Evolutionary conservation across 2,888 invertebrate genomes (phyloP).

Genomic region (Eueremaeus valkanovi): DNA sequence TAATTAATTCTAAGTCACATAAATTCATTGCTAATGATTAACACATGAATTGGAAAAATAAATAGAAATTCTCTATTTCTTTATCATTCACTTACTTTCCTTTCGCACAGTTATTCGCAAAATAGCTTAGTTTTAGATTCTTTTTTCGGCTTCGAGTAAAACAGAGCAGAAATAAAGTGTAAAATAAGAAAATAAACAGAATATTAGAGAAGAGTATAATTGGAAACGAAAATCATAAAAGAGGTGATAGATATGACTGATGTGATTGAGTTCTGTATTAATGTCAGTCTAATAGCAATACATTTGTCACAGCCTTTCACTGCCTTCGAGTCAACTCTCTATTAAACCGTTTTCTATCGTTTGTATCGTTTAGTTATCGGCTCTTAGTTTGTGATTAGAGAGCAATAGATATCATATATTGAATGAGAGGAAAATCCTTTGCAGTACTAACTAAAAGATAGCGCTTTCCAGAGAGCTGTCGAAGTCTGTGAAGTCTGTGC

Average conservation of each 20-base stretch:
- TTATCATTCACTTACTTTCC: neutral
- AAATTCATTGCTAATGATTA: neutral
- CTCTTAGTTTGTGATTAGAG: neutral
- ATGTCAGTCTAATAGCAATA: neutral
- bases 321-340: neutral
- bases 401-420: neutral
- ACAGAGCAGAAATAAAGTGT: neutral
- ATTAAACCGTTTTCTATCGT: too few species aligned
- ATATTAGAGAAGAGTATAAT: neutral
- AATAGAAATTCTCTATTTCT: neutral
- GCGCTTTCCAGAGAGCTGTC: constrained; percentile 10
- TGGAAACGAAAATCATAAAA: neutral
- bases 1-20: constrained; percentile 11
- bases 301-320: neutral
- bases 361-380: neutral
- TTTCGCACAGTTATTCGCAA: neutral
- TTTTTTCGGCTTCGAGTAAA: neutral
- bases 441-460: constrained; percentile 28
- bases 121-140: neutral
- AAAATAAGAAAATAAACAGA: neutral
- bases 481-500: neutral
- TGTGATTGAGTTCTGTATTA: neutral
- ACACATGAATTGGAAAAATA: neutral
- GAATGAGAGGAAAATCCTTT: constrained; percentile 11
- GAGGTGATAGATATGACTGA: neutral